phyloP scores from a whole-genome alignment of 2,797 vertebrate genomes.

The Rallus crepitans region DNA sequence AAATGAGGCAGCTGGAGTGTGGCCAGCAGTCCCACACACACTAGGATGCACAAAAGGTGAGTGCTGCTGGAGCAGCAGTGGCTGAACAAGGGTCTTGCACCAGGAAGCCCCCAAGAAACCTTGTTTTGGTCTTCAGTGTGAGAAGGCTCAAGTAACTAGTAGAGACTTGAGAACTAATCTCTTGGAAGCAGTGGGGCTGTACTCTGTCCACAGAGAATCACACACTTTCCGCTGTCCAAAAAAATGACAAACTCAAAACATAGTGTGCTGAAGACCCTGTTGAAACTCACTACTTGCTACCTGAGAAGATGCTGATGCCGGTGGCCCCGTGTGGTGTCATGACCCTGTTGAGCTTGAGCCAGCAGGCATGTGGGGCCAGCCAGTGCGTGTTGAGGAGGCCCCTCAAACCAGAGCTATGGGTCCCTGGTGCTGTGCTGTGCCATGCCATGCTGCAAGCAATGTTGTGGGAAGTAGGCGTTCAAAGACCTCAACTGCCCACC shows the following conservation, averaged over 20 bases:
- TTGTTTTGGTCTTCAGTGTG: background rate
- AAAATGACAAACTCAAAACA: fast-evolving
- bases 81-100: background rate
- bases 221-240: background rate
- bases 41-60: background rate
- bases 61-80: background rate
- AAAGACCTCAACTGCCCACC: fast-evolving
- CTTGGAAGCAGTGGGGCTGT: background rate
- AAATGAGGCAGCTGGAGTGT: background rate
- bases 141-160: background rate
- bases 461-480: background rate
- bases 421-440: background rate
- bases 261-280: background rate
- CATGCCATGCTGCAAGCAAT: fast-evolving
- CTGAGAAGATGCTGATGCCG: slow-evolving; percentile 6
- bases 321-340: fast-evolving
- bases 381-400: fast-evolving
- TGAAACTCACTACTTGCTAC: slow-evolving; percentile 49
- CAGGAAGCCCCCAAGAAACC: background rate
- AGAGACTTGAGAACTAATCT: background rate
- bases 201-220: background rate
- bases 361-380: background rate
- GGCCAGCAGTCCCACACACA: background rate
- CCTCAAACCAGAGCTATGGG: background rate
- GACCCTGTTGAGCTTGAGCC: background rate